Conservation (phyloP, 1,140 invertebrate genomes). For the Tetramorium parvispinum region DNA sequence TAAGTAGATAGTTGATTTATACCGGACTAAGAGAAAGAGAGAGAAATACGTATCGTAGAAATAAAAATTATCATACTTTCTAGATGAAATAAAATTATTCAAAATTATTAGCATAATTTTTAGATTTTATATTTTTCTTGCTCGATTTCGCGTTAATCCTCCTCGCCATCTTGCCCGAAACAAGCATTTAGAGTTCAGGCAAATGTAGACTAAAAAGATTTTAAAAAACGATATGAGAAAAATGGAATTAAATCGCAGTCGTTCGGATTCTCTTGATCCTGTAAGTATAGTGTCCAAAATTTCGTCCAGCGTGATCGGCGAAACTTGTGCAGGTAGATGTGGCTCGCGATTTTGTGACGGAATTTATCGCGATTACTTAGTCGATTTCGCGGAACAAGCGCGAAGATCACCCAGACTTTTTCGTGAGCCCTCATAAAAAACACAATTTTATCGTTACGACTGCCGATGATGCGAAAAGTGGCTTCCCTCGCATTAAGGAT, state of each 20-base stretch:
- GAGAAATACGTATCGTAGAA: not conserved
- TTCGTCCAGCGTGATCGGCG: not conserved
- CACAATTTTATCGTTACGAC: constrained; percentile 58
- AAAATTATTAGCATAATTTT: not conserved
- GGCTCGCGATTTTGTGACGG: constrained; percentile 13
- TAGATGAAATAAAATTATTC: not conserved
- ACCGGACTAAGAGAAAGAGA: not conserved
- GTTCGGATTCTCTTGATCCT: constrained; percentile 16
- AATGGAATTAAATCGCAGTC: constrained; percentile 32
- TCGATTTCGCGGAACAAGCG: constrained; percentile 21
- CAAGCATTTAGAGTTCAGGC: not conserved
- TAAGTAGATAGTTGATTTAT: not conserved
- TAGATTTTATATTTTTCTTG: not conserved
- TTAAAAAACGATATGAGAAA: not conserved
- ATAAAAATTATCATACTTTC: not conserved
- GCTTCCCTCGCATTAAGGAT: constrained; percentile 22
- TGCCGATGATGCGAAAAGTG: constrained; percentile 44
- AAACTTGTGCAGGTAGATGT: constrained; percentile 13
- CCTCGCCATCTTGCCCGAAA: not conserved
- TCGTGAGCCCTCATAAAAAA: constrained; percentile 49
- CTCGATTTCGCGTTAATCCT: not conserved
- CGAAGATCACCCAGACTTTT: constrained; percentile 6
- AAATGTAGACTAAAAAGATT: not conserved
- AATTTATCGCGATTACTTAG: constrained; percentile 45
- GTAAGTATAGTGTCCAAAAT: not conserved